A percentile compares a stretch with the other conserved stretches of the same genome.
Evolutionary conservation across 1,140 invertebrate species (phyloP).

Genomic region (Dendrolimus punctatus): DNA sequence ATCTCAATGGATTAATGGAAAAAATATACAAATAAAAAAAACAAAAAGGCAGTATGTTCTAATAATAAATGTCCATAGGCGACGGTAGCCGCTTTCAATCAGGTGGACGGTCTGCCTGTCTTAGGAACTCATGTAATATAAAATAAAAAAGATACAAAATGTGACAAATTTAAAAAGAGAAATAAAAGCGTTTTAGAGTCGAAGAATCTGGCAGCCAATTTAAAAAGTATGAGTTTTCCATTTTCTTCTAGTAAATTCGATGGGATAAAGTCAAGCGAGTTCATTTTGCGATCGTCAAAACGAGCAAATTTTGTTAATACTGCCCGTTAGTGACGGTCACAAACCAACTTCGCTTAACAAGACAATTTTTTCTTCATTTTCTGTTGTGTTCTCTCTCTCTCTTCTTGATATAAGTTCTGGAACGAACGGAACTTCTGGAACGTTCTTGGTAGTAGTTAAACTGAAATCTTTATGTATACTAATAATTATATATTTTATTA

Average conservation of each 20-base stretch:
- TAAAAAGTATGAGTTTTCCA: constrained; percentile 8
- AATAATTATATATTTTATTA: too few species aligned
- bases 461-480: neutral
- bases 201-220: too few species aligned
- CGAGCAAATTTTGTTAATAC: constrained; percentile 60
- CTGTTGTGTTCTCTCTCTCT: constrained; percentile 6
- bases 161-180: too few species aligned
- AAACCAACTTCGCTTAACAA: constrained; percentile 73
- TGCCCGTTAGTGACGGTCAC: constrained; percentile 74
- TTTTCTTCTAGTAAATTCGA: constrained; percentile 7
- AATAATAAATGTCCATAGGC: too few species aligned
- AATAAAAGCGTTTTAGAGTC: too few species aligned
- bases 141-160: too few species aligned
- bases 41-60: too few species aligned
- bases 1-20: too few species aligned
- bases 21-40: too few species aligned
- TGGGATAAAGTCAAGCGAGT: constrained; percentile 66
- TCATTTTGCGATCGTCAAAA: constrained; percentile 74
- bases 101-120: too few species aligned
- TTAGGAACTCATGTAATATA: too few species aligned
- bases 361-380: constrained; percentile 1
- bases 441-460: neutral
- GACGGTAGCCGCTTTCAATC: too few species aligned
- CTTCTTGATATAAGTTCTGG: neutral
- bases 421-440: neutral